Base-by-base conservation (phyloP, 2,113 vertebrate species). In the Todiramphus chloris region DNA sequence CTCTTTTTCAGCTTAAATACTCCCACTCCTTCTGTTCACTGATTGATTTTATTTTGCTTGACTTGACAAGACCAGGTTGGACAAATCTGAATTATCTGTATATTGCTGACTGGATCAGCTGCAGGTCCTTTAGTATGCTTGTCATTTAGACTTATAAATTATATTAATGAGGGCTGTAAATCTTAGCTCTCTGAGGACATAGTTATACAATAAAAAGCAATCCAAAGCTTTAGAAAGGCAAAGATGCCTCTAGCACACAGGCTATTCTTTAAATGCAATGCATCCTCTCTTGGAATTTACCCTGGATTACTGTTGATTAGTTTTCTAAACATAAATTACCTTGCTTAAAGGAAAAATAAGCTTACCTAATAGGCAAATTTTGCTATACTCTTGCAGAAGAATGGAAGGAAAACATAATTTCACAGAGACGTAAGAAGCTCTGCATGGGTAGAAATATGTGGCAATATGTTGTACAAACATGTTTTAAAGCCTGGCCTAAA, bases 41-140 rank as follows among this genome's bases (percentile, higher is more conserved):
- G 83, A 96, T 88, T 92, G 88, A 95, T 96, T 97, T 96, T 91
- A 55, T 84, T 97, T 94, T 94, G 50, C 87, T 91, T 91, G 91
- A 96, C 91, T 96, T 96, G 94, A 95, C 94, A 97, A 94, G 88
- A 93, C 79, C 48, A 88, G 72, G 83, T 86, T 95, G 68, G 64
- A 91, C 84, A 96, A 94, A 96, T 94, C 80, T 91, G 89, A 96
- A 76, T 82, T 82, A 87, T 82, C 78, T 96, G 35, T 70, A 56
- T 82, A 46, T 89, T 93, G 55, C 50, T 83, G 87, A 91, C 78
- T 93, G 76, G 86, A 95, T 96, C 82, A 91, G 80, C 78, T 93
- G 25, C 78, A 95, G 84, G 84, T 72, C 33, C 73, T 89, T 63
- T 73, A 91, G 72, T 73, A 89, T 56, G 76, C 90, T 77, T 96